Conservation (phyloP, 2,113 vertebrate genomes). For the Romanogobio albipinnatus region DNA sequence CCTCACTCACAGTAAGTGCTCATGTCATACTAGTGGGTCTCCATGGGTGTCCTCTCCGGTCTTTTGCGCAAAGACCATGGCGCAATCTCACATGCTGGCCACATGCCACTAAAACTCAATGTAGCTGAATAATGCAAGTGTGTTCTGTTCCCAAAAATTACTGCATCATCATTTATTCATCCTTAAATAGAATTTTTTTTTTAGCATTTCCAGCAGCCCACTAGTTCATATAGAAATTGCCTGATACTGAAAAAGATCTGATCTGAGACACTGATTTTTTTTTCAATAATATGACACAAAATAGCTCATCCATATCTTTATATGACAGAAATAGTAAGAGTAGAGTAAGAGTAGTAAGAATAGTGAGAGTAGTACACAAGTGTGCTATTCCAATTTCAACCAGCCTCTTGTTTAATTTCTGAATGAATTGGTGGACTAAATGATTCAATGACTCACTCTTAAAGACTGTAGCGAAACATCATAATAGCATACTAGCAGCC, state of each 20-base stretch:
- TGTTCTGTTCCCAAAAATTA: conserved; percentile 56
- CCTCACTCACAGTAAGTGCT: conserved; percentile 90
- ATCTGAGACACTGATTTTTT: too few relatives aligned
- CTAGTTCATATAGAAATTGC: not conserved
- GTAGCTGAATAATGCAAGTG: conserved; percentile 64
- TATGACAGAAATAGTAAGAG: not conserved
- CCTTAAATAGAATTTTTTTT: not conserved
- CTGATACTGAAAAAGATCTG: too few relatives aligned
- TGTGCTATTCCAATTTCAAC: too few relatives aligned
- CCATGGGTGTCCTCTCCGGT: not conserved
- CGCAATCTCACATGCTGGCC: not conserved
- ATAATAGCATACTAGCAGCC: not conserved
- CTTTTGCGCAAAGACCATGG: not conserved
- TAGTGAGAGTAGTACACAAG: too few relatives aligned
- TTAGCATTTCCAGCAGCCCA: not conserved
- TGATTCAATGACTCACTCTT: not conserved
- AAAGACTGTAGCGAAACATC: not conserved
- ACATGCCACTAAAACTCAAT: conserved; percentile 1
- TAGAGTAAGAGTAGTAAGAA: not conserved
- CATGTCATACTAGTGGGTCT: not conserved
- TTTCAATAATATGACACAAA: not conserved
- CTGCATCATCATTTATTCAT: conserved; percentile 63
- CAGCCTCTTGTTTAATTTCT: not conserved
- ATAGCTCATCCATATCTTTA: not conserved
- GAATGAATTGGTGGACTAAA: not conserved